Evolutionary conservation across 2,888 invertebrate species (phyloP), one percentile per base, ranked within the genome.

Genomic region (Dasysyrphus albostriatus): DNA sequence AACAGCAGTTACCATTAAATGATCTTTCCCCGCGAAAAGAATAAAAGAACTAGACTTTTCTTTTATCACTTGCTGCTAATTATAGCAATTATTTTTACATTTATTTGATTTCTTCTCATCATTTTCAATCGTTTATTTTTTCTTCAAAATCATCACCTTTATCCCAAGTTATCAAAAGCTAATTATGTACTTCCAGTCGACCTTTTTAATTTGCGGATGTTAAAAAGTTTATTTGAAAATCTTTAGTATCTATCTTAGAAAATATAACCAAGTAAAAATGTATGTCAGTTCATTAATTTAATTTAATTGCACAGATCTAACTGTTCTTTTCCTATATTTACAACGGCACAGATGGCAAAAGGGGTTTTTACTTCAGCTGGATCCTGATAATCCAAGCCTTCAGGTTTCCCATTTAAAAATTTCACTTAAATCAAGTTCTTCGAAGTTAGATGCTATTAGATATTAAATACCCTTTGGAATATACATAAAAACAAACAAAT

Each of bases 231-330:
- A 63, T 74, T n/a, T 61, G 5, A n/a, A 19, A 19, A 42, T 34
- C 47, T 56, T 2, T 24, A 24, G 24, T 6, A 39, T n/a, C 6
- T 6, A 44, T 5, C 5, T 14, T 5, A n/a, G 6, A 3, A n/a
- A 44, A 54, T 24, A n/a, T 37, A 65, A 7, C 2, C 58, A 59
- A 58, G 8, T 16, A 59, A 76, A 76, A 44, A 76, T 58, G 47
- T 56, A 76, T 58, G 67, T 58, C 47, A 49, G 76, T 47, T 76
- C 76, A 76, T 76, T 76, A 69, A 76, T 47, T 76, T 16, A 67
- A 58, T 67, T 76, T 76, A 67, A 76, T 67, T 67, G 58, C 76
- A 58, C 12, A 37, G 19, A 67, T 58, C 44, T 49, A 49, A 47
- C 56, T 29, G 58, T 29, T 67, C 39, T 19, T 63, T 32, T 4